Conservation (phyloP, 2,113 vertebrate genomes). For the Corvus hawaiiensis region DNA sequence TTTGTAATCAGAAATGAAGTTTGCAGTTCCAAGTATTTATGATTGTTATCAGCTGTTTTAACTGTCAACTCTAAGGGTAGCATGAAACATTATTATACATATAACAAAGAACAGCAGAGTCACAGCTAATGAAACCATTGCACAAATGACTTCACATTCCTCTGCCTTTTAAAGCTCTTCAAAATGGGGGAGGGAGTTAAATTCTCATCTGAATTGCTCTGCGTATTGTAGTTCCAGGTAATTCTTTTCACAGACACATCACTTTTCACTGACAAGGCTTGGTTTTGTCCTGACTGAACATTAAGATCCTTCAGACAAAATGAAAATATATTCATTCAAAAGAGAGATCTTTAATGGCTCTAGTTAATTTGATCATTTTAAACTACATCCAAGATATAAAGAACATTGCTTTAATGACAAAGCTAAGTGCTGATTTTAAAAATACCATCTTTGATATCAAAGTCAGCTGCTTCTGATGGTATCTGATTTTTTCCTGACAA, state of each 20-base stretch:
- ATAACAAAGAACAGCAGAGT: slow-evolving; percentile 58
- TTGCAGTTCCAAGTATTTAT: slow-evolving; percentile 31
- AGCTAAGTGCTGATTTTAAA: slow-evolving; percentile 54
- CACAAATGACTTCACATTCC: slow-evolving; percentile 53
- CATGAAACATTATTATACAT: slow-evolving; percentile 55
- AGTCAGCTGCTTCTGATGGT: slow-evolving; percentile 39
- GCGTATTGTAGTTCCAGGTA: neutral
- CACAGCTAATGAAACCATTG: slow-evolving; percentile 49
- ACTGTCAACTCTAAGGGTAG: slow-evolving; percentile 48
- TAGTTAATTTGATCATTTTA: slow-evolving; percentile 28
- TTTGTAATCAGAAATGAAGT: slow-evolving; percentile 61
- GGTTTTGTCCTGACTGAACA: slow-evolving; percentile 43
- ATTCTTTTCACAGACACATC: slow-evolving; percentile 56
- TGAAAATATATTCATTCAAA: slow-evolving; percentile 55
- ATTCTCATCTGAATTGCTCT: slow-evolving; percentile 45
- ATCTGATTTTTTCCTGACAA: slow-evolving; percentile 35
- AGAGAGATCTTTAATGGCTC: slow-evolving; percentile 48
- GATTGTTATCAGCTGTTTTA: slow-evolving; percentile 48
- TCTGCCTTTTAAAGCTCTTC: slow-evolving; percentile 74
- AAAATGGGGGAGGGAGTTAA: slow-evolving; percentile 50
- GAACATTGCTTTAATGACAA: slow-evolving; percentile 28
- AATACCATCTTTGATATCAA: slow-evolving; percentile 49
- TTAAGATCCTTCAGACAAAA: slow-evolving; percentile 49
- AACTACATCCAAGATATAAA: slow-evolving; percentile 58
- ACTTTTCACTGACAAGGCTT: slow-evolving; percentile 21